phyloP scores from a whole-genome alignment of 2,888 invertebrate species.

The Drosophila putrida region DNA sequence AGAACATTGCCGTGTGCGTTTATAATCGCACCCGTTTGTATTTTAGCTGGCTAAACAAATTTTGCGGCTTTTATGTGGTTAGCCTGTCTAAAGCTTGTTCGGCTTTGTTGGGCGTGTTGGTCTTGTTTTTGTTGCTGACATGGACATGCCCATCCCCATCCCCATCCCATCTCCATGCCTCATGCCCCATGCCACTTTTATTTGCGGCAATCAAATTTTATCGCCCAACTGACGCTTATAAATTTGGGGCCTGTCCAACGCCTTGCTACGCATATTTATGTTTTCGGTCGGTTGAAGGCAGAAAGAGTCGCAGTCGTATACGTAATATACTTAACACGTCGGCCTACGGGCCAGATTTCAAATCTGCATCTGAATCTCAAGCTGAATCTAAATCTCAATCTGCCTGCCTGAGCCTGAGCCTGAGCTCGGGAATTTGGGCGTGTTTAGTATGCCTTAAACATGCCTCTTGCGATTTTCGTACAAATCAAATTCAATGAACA shows the following conservation, averaged over 20 bases:
- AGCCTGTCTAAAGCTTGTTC: not conserved
- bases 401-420: too few species aligned
- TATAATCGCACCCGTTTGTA: conserved; percentile 41
- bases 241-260: conserved; percentile 68
- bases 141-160: conserved; percentile 8
- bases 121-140: not conserved
- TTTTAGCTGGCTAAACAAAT: conserved; percentile 50
- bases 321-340: conserved; percentile 76
- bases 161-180: not conserved
- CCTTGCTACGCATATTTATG: conserved; percentile 67
- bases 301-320: conserved; percentile 44
- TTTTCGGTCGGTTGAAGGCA: conserved; percentile 6
- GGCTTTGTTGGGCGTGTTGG: not conserved
- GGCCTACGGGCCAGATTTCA: conserved; percentile 27
- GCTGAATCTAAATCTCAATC: not conserved
- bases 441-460: conserved; percentile 4
- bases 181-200: conserved; percentile 43
- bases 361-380: not conserved
- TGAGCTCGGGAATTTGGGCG: not conserved
- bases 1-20: conserved; percentile 16
- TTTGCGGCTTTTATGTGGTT: conserved; percentile 48
- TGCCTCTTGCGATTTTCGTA: conserved; percentile 33
- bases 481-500: conserved; percentile 56
- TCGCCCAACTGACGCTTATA: conserved; percentile 78
- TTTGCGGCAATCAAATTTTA: conserved; percentile 78